Evolutionary conservation across 2,888 invertebrate genomes (phyloP).

Genomic region (Phortica magna): DNA sequence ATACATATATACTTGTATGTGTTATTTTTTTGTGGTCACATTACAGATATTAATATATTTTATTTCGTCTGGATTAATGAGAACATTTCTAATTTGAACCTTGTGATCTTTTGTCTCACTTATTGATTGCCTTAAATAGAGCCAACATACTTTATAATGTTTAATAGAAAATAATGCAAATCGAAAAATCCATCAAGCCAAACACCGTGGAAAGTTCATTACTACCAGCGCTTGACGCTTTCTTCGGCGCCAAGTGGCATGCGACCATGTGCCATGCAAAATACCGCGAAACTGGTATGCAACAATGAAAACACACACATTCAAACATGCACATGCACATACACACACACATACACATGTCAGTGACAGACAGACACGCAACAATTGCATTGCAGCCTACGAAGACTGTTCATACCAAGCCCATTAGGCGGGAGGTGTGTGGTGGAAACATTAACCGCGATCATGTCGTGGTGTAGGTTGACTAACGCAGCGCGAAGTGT

Average conservation of each 20-base stretch:
- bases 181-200: conserved; percentile 31
- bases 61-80: no score
- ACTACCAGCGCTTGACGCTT: conserved; percentile 58
- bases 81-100: no score
- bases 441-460: conserved; percentile 34
- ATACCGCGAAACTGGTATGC: conserved; percentile 66
- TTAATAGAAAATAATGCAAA: conserved; percentile 61
- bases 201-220: conserved; percentile 57
- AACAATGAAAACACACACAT: conserved; percentile 43
- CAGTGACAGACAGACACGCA: conserved; percentile 23
- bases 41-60: no score
- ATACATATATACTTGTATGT: no score
- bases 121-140: no score
- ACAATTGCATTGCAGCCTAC: conserved; percentile 41
- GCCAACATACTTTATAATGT: no score
- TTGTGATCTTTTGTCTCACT: no score
- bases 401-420: conserved; percentile 31
- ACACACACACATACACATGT: no score
- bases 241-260: conserved; percentile 58
- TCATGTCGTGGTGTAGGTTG: conserved; percentile 41
- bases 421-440: not conserved
- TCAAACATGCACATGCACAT: not conserved
- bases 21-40: no score
- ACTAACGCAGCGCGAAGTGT: not conserved
- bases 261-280: conserved; percentile 59